A percentile compares a stretch with the other conserved stretches of the same genome.
phyloP scores from a whole-genome alignment of 1,140 invertebrate genomes.

The Bombus sylvicola region DNA sequence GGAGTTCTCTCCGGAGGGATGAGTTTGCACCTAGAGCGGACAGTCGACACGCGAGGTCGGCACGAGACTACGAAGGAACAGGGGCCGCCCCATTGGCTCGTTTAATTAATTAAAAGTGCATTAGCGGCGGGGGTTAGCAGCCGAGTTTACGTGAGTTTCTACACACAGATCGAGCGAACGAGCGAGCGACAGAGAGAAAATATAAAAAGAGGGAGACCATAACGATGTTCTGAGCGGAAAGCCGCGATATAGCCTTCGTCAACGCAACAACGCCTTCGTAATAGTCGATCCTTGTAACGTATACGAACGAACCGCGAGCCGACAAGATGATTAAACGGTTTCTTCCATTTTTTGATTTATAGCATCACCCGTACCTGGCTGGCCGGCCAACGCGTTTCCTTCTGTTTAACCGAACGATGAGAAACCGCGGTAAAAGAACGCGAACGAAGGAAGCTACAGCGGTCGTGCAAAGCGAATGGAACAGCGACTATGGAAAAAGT shows the following conservation, averaged over 20 bases:
- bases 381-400: too few species aligned
- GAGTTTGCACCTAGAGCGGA: slow-evolving; percentile 79
- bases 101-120: slow-evolving; percentile 84
- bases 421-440: too few species aligned
- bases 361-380: too few species aligned
- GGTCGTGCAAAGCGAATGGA: too few species aligned
- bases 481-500: background rate
- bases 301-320: background rate
- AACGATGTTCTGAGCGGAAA: slow-evolving; percentile 76
- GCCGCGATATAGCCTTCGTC: slow-evolving; percentile 75
- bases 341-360: background rate
- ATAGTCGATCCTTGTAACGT: slow-evolving; percentile 6
- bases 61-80: slow-evolving; percentile 56
- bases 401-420: too few species aligned
- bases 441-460: too few species aligned
- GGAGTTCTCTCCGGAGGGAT: slow-evolving; percentile 65
- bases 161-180: too few species aligned
- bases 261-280: slow-evolving; percentile 61
- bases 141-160: slow-evolving; percentile 13
- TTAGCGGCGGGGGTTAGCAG: slow-evolving; percentile 72
- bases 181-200: too few species aligned
- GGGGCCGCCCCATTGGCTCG: slow-evolving; percentile 75
- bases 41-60: slow-evolving; percentile 80
- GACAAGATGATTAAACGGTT: background rate
- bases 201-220: slow-evolving; percentile 16